Evolutionary conservation across 2,888 invertebrate genomes (phyloP).

Genomic region (Dilophus febrilis): DNA sequence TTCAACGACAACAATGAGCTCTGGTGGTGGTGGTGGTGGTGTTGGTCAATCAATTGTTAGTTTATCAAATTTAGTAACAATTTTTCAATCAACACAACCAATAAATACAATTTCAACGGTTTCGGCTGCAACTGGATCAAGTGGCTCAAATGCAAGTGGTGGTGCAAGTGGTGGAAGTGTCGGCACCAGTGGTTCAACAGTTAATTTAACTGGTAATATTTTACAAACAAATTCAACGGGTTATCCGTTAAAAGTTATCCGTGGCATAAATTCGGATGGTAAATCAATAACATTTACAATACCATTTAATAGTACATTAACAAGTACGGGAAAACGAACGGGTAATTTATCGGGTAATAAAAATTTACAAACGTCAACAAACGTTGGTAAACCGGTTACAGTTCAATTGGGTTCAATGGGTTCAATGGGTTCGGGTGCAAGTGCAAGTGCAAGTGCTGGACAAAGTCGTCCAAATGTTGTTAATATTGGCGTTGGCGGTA

Average conservation of each 20-base stretch:
- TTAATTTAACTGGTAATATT: too few species aligned
- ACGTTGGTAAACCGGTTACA: constrained; percentile 55
- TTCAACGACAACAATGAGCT: too few species aligned
- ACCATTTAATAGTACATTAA: constrained; percentile 24
- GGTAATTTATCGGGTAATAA: constrained; percentile 19
- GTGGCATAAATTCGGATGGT: constrained; percentile 29
- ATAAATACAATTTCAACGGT: constrained; percentile 38
- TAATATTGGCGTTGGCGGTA: too few species aligned
- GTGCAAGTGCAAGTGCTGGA: constrained; percentile 31
- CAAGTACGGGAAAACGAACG: constrained; percentile 7
- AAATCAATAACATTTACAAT: constrained; percentile 54
- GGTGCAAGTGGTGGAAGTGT: constrained; percentile 35
- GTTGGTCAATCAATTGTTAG: too few species aligned
- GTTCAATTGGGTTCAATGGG: constrained; percentile 48
- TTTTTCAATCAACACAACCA: too few species aligned
- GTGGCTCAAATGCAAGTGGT: constrained; percentile 2
- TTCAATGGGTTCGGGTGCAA: constrained; percentile 38
- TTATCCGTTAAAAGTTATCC: constrained; percentile 33
- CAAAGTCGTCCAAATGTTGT: too few species aligned
- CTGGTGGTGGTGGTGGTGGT: too few species aligned
- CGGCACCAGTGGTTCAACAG: too few species aligned
- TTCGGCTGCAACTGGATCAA: too few species aligned
- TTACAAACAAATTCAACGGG: too few species aligned
- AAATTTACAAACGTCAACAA: constrained; percentile 45
- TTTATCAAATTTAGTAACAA: too few species aligned